These are phyloP conservation scores for Mythimna lalbum DNA, from an alignment of 2,888 invertebrate genomes.

Conservation along the genomic window DNA sequence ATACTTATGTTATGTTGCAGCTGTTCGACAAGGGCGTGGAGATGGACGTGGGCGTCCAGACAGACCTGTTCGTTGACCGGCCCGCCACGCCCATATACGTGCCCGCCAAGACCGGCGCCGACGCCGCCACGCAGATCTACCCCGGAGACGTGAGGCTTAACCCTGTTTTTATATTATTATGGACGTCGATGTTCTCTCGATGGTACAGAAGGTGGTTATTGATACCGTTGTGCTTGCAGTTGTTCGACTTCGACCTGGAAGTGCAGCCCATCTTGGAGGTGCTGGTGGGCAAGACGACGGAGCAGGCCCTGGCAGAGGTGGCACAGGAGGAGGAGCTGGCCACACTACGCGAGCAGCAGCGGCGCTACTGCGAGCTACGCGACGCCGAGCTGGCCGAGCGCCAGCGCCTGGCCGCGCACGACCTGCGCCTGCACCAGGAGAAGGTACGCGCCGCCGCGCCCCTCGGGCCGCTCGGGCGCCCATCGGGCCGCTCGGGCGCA, in stretches of 20 bases:
- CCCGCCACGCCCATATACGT: slow-evolving; percentile 95
- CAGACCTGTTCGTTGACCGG: slow-evolving; percentile 96
- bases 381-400: slow-evolving; percentile 96
- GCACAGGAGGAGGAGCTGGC: slow-evolving; percentile 98
- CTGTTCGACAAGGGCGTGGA: slow-evolving; percentile 94
- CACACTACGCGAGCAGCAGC: slow-evolving; percentile 94
- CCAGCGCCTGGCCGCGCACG: slow-evolving; percentile 95
- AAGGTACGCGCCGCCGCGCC: slow-evolving; percentile 83
- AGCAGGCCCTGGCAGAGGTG: slow-evolving; percentile 97
- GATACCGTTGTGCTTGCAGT: slow-evolving; percentile 78
- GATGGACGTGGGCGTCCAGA: slow-evolving; percentile 95
- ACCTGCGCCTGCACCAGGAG: slow-evolving; percentile 92
- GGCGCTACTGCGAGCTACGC: slow-evolving; percentile 92
- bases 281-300: slow-evolving; percentile 96
- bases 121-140: slow-evolving; percentile 96
- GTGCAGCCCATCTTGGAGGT: slow-evolving; percentile 97
- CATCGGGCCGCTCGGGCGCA: neutral
- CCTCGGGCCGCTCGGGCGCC: too few species aligned
- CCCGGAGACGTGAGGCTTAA: slow-evolving; percentile 94
- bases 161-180: neutral
- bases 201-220: neutral
- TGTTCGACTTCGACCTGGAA: slow-evolving; percentile 98
- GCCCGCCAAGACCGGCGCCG: slow-evolving; percentile 95
- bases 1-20: slow-evolving; percentile 73
- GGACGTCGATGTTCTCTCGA: neutral